phyloP scores from a whole-genome alignment of 2,113 vertebrate species.

The Puffinus mauretanicus region DNA sequence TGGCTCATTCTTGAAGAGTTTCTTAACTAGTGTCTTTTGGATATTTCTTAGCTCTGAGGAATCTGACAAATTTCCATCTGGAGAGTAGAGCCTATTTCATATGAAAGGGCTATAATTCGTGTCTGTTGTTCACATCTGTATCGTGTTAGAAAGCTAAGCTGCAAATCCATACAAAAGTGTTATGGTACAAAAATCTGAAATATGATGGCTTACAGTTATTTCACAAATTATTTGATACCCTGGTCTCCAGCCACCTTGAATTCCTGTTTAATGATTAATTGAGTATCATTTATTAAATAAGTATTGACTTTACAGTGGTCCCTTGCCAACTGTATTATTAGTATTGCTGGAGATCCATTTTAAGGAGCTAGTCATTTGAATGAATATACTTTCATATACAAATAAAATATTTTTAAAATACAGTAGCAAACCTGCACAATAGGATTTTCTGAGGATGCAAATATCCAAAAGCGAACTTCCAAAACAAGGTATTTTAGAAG shows the following conservation, averaged over 20 bases:
- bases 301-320: not conserved
- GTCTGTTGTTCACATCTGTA: constrained; percentile 43
- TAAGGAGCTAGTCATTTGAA: not conserved
- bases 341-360: not conserved
- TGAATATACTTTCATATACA: not conserved
- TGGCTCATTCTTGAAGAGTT: constrained; percentile 53
- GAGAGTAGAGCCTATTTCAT: constrained; percentile 33
- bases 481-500: not conserved
- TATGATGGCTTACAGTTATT: not conserved
- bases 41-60: constrained; percentile 46
- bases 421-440: not conserved
- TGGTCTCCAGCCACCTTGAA: not conserved
- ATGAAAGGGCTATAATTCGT: constrained; percentile 42
- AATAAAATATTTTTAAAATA: not conserved
- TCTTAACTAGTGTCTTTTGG: constrained; percentile 42
- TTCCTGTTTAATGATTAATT: not conserved
- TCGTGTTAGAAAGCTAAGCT: constrained; percentile 33
- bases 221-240: not conserved
- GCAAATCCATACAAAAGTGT: constrained; percentile 18
- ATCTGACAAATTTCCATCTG: constrained; percentile 62
- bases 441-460: not conserved
- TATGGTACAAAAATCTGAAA: constrained; percentile 36
- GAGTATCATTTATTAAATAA: not conserved
- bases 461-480: not conserved
- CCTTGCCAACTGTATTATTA: not conserved